These are phyloP conservation scores for Saccostrea glomerata DNA, from an alignment of 1,140 invertebrate species.

Conservation along the genomic window DNA sequence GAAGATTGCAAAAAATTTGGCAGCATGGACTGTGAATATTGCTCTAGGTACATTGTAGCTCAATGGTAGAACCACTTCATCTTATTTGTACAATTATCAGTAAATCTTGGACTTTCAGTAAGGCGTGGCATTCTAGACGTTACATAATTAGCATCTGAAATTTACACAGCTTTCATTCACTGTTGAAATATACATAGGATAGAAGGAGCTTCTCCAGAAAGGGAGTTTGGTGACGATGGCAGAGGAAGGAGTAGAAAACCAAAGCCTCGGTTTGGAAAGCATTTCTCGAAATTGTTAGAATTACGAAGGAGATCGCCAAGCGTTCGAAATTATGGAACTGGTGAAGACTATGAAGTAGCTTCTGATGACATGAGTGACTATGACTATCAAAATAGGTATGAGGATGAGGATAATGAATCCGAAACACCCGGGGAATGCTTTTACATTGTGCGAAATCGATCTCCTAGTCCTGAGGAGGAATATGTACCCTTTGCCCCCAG, in stretches of 20 bases:
- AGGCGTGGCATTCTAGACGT: too few species aligned
- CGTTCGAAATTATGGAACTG: not conserved
- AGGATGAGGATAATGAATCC: constrained; percentile 29
- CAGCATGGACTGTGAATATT: too few species aligned
- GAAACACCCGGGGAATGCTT: constrained; percentile 42
- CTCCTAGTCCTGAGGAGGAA: constrained; percentile 52
- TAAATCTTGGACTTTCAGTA: too few species aligned
- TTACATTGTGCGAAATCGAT: constrained; percentile 16
- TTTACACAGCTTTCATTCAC: too few species aligned
- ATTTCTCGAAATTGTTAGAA: constrained; percentile 47
- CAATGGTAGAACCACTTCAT: too few species aligned
- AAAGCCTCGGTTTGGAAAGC: constrained; percentile 45
- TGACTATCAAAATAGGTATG: constrained; percentile 53
- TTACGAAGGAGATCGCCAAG: constrained; percentile 40
- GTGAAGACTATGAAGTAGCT: constrained; percentile 49
- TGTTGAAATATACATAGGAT: too few species aligned
- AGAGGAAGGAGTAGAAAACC: constrained; percentile 43
- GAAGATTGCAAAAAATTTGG: too few species aligned
- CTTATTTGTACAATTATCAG: too few species aligned
- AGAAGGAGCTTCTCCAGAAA: constrained; percentile 59
- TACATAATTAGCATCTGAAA: too few species aligned
- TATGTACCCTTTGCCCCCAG: constrained; percentile 60
- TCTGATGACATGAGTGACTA: constrained; percentile 46
- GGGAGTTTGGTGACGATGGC: constrained; percentile 43
- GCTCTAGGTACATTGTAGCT: too few species aligned